Percentiles rank a stretch among this genome's conserved stretches.
These are phyloP conservation scores for Phalanger gymnotis DNA, from an alignment of 2,797 vertebrate genomes.

Conservation along the genomic window DNA sequence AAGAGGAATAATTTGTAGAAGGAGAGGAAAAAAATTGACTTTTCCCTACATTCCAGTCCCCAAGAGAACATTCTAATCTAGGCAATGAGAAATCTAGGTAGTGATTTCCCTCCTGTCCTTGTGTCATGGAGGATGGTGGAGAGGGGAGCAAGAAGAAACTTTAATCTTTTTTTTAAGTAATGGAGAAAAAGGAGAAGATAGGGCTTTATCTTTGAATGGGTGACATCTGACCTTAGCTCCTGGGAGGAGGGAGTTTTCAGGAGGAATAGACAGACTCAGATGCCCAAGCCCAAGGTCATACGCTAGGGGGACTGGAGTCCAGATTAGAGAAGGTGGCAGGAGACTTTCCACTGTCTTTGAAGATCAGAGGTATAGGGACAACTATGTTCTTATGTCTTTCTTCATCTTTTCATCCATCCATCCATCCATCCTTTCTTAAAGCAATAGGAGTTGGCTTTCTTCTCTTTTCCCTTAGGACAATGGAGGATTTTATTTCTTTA, in stretches of 20 bases:
- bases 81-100: neutral
- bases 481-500: neutral
- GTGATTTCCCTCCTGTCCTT: neutral
- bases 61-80: neutral
- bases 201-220: neutral
- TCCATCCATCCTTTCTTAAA: neutral
- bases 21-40: neutral
- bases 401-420: neutral
- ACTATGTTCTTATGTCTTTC: neutral
- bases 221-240: neutral
- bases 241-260: neutral
- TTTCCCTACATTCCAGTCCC: neutral
- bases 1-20: neutral
- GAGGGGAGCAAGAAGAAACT: neutral
- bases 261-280: neutral
- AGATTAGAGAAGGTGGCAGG: neutral
- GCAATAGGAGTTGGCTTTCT: neutral
- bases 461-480: neutral
- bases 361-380: neutral
- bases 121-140: neutral
- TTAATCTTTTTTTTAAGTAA: neutral
- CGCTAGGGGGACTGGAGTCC: neutral
- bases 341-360: neutral
- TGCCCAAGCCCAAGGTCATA: neutral
- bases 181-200: neutral